phyloP scores from a whole-genome alignment of 2,113 vertebrate species.

The Neolamprologus sp. region DNA sequence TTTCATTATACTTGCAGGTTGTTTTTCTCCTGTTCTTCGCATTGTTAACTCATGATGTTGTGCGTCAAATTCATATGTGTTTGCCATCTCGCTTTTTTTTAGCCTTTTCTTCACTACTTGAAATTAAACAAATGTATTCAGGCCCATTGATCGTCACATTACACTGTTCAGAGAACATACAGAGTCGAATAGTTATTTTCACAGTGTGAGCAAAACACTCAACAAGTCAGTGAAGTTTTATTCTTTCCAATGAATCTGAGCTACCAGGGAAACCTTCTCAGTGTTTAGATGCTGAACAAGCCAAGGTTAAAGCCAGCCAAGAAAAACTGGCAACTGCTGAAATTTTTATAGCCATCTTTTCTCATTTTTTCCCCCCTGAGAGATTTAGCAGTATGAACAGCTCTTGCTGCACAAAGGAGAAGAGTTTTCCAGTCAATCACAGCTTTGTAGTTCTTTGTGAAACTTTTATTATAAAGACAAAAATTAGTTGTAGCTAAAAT shows the following conservation, averaged over 20 bases:
- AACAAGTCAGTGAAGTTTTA: not conserved
- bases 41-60: constrained; percentile 19
- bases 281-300: not conserved
- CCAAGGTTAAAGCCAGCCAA: not conserved
- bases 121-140: not conserved
- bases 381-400: not conserved
- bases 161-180: not conserved
- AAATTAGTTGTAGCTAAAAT: not conserved
- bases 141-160: not conserved
- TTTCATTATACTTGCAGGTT: constrained; percentile 30
- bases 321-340: not conserved
- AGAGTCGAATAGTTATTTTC: not conserved
- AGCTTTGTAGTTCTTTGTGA: not conserved
- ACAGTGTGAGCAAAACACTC: not conserved
- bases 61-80: not conserved
- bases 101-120: not conserved
- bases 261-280: not conserved
- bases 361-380: not conserved
- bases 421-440: not conserved
- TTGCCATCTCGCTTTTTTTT: not conserved
- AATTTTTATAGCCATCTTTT: not conserved
- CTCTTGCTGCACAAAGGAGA: not conserved
- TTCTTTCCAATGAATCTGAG: not conserved
- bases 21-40: not conserved
- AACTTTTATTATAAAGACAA: not conserved